Evolutionary conservation across 2,797 vertebrate genomes (phyloP).

Genomic region (Morus bassanus): DNA sequence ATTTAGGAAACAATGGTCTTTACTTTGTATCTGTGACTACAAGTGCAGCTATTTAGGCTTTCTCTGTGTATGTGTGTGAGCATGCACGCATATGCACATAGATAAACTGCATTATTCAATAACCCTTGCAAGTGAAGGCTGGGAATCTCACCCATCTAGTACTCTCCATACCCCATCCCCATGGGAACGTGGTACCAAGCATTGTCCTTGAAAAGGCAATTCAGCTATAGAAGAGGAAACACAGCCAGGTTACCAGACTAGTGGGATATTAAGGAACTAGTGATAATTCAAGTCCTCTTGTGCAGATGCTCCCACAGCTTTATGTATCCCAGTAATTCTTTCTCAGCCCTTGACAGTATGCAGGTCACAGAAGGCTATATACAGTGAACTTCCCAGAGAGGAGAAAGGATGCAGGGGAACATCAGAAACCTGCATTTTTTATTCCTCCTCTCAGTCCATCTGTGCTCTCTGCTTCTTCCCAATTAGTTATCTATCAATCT

Average conservation of each 20-base stretch:
- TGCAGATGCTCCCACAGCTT: not conserved
- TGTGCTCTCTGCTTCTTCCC: not conserved
- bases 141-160: not conserved
- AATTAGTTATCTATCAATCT: not conserved
- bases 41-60: not conserved
- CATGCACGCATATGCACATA: fast-evolving
- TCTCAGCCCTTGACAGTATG: not conserved
- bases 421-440: not conserved
- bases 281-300: not conserved
- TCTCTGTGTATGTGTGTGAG: not conserved
- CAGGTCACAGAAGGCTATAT: not conserved
- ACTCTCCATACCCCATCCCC: not conserved
- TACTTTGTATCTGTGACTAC: not conserved
- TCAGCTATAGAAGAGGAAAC: not conserved
- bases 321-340: not conserved
- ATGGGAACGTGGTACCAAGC: not conserved
- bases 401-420: not conserved
- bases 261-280: not conserved
- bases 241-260: not conserved
- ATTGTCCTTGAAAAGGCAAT: not conserved
- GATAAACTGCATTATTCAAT: not conserved
- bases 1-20: not conserved
- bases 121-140: not conserved
- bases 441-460: not conserved
- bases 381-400: not conserved